phyloP scores from a whole-genome alignment of 2,888 invertebrate species.

The Beris chalybata region DNA sequence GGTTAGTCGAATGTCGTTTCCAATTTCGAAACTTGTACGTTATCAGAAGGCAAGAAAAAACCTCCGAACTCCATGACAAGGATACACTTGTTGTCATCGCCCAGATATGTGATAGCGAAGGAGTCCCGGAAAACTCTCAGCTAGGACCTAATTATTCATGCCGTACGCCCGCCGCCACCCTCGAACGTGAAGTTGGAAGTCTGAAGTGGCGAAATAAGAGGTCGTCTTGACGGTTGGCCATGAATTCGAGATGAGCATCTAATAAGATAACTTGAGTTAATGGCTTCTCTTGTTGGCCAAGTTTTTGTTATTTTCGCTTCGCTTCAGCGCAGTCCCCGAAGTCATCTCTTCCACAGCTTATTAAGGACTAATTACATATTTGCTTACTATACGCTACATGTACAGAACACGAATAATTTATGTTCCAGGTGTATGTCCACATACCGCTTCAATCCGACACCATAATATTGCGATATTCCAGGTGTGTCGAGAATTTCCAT shows the following conservation, averaged over 20 bases:
- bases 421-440: background rate
- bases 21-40: too few species aligned
- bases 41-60: too few species aligned
- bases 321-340: conserved; percentile 7
- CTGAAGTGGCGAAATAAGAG: conserved; percentile 20
- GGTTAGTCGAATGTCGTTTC: too few species aligned
- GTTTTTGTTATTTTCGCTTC: conserved; percentile 22
- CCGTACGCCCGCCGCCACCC: background rate
- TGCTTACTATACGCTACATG: conserved; percentile 17
- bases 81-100: too few species aligned
- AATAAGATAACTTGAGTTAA: conserved; percentile 32
- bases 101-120: too few species aligned
- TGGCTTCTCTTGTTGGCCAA: conserved; percentile 17
- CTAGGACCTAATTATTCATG: conserved; percentile 27
- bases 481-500: background rate
- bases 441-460: background rate
- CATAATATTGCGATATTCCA: background rate
- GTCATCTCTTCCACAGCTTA: conserved; percentile 23
- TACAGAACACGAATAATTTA: conserved; percentile 9
- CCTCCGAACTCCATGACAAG: too few species aligned
- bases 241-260: conserved; percentile 28
- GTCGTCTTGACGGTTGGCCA: conserved; percentile 18
- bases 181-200: conserved; percentile 3
- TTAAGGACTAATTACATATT: conserved; percentile 29
- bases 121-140: too few species aligned